phyloP scores from a whole-genome alignment of 2,113 vertebrate genomes.

The Vulpes vulpes region DNA sequence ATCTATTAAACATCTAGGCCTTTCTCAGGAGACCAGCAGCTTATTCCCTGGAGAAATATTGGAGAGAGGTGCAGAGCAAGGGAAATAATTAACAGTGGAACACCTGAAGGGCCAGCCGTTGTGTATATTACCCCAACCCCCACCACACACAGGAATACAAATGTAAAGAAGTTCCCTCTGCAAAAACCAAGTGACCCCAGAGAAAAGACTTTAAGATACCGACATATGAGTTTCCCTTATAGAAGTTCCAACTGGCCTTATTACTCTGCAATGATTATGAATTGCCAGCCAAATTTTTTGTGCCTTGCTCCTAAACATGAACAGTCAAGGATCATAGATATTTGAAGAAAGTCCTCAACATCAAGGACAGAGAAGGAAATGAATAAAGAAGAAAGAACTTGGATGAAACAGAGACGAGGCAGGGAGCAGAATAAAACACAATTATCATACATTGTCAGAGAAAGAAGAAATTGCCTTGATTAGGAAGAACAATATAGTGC shows the following conservation, averaged over 20 bases:
- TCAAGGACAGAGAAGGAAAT: not conserved
- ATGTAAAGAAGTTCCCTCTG: not conserved
- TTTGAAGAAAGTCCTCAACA: not conserved
- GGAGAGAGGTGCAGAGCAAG: not conserved
- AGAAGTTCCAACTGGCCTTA: not conserved
- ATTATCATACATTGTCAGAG: not conserved
- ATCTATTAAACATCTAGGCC: not conserved
- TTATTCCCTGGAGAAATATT: not conserved
- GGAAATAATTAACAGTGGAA: not conserved
- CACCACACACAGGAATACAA: not conserved
- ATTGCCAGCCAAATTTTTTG: not conserved
- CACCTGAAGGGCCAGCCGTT: not conserved
- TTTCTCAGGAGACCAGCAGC: not conserved
- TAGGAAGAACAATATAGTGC: not conserved
- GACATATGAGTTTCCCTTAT: not conserved
- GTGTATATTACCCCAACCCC: not conserved
- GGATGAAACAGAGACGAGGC: not conserved
- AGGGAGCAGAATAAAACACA: not conserved
- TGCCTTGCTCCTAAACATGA: not conserved
- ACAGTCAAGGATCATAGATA: not conserved
- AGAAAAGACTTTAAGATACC: not conserved
- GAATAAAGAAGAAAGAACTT: not conserved
- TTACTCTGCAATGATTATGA: not conserved
- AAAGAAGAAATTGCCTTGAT: not conserved
- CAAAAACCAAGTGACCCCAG: not conserved